Conservation (phyloP, 2,888 invertebrate genomes). For the Hirtodrosophila trivittata region DNA sequence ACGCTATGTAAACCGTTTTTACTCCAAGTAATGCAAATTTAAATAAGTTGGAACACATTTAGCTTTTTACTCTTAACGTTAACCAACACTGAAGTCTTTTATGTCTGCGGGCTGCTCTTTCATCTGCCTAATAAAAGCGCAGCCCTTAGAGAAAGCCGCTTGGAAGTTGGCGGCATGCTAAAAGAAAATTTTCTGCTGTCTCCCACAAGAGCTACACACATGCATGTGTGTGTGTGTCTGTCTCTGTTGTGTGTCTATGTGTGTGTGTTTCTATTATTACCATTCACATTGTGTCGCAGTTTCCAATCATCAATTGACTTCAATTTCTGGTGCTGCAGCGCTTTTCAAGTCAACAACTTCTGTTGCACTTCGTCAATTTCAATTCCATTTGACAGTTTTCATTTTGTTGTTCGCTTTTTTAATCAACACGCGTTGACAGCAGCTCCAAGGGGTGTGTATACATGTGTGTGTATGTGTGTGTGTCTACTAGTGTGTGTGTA, state of each 20-base stretch:
- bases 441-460: conserved; percentile 19
- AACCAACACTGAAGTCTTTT: conserved; percentile 19
- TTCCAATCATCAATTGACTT: conserved; percentile 75
- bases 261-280: conserved; percentile 49
- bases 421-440: conserved; percentile 49
- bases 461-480: conserved; percentile 1
- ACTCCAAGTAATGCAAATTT: too few species aligned
- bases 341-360: conserved; percentile 50
- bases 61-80: not conserved
- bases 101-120: conserved; percentile 4
- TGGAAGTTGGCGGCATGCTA: conserved; percentile 53
- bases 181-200: conserved; percentile 25
- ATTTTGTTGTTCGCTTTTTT: conserved; percentile 25
- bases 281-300: conserved; percentile 54
- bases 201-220: conserved; percentile 7
- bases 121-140: conserved; percentile 57
- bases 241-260: conserved; percentile 14
- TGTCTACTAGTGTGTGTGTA: not conserved
- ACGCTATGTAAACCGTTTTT: too few species aligned
- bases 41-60: too few species aligned
- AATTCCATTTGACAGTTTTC: conserved; percentile 55
- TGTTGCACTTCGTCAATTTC: conserved; percentile 60
- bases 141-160: conserved; percentile 25
- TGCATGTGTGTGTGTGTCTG: not conserved
- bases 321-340: conserved; percentile 58